These are phyloP conservation scores for Halictus ligatus DNA, from an alignment of 2,888 invertebrate genomes.

Conservation along the genomic window DNA sequence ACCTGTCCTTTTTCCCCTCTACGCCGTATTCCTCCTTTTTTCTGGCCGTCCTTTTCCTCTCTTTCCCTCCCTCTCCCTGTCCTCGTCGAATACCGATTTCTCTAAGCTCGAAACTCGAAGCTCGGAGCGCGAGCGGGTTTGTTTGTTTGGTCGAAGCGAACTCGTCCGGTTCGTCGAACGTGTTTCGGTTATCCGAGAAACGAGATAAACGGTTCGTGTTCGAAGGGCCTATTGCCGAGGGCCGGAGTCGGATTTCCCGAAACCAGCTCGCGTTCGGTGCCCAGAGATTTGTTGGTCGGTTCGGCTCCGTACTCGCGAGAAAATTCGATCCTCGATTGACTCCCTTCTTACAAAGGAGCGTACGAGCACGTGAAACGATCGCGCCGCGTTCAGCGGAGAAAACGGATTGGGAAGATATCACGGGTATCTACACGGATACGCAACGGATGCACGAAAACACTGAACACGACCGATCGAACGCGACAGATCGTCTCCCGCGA, in stretches of 20 bases:
- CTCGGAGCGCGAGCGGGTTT: background rate
- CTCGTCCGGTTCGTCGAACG: background rate
- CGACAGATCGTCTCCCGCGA: background rate
- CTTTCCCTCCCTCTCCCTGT: no score
- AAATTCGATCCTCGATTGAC: background rate
- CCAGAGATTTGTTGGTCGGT: background rate
- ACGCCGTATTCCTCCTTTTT: background rate
- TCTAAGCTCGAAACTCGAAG: background rate
- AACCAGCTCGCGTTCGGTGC: background rate
- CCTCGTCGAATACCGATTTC: background rate
- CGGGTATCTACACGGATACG: no score
- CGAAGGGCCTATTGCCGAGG: background rate
- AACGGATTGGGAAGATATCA: background rate
- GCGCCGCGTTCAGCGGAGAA: background rate
- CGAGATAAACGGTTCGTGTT: constrained; percentile 8
- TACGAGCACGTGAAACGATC: no score
- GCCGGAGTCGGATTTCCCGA: background rate
- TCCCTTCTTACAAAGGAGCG: background rate
- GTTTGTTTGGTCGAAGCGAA: background rate
- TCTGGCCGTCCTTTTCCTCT: background rate
- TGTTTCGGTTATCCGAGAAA: background rate
- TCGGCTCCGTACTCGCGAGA: background rate
- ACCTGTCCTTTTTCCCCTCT: background rate
- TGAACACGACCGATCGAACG: background rate
- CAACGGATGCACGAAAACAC: background rate